These are phyloP conservation scores for Cuniculus paca DNA, from an alignment of 2,797 vertebrate species.

Conservation along the genomic window DNA sequence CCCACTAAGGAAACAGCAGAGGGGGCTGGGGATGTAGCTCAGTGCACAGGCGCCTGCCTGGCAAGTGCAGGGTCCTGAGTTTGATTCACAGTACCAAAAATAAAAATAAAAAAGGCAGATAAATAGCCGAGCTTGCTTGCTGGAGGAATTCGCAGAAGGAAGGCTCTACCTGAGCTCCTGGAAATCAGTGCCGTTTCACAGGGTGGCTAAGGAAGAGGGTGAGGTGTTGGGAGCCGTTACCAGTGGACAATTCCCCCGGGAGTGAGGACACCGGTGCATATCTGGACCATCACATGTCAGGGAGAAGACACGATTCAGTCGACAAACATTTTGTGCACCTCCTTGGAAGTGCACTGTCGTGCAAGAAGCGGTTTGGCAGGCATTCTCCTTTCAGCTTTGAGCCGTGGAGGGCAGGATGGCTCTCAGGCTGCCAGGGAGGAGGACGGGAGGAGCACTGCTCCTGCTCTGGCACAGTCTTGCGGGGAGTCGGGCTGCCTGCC, in stretches of 20 bases:
- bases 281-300: slow-evolving; percentile 13
- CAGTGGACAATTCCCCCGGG: neutral
- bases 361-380: slow-evolving; percentile 55
- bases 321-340: slow-evolving; percentile 39
- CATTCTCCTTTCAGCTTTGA: slow-evolving; percentile 21
- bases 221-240: neutral
- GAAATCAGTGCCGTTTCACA: neutral
- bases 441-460: neutral
- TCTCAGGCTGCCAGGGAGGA: slow-evolving; percentile 24
- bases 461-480: neutral
- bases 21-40: neutral
- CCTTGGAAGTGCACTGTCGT: slow-evolving; percentile 51
- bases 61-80: too few relatives aligned
- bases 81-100: too few relatives aligned
- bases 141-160: slow-evolving; percentile 43
- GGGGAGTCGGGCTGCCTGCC: neutral
- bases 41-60: too few relatives aligned
- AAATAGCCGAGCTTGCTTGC: neutral
- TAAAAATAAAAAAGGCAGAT: too few relatives aligned
- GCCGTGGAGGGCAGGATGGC: neutral
- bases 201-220: neutral
- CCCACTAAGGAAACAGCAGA: neutral
- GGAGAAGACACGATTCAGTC: slow-evolving; percentile 52
- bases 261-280: neutral
- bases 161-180: neutral